Base-by-base conservation (phyloP, 2,113 vertebrate species). In the Anthoscopus minutus region DNA sequence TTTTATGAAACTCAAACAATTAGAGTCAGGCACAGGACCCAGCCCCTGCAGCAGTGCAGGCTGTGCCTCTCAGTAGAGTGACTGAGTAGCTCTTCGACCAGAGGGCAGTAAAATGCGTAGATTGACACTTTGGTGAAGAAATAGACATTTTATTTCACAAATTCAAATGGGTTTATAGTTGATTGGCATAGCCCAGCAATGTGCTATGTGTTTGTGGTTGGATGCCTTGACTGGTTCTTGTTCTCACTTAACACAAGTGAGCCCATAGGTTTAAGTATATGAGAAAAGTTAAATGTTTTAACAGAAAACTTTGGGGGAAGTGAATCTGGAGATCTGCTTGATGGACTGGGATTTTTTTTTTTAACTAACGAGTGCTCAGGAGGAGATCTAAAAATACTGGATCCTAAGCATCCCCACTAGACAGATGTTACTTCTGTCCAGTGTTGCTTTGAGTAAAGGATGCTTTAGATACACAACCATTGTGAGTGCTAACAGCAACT, bases 391-490 rank as follows among this genome's bases (percentile, higher is more conserved):
- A 79, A 71, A 86, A 37, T 47, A 16, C 37, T 58, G 6, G 57
- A 66, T 79, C 44, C 21, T 67, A 74, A 10, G 22, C 50, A 56
- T 54, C 50, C 47, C 57, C 30, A 24, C 17, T 48, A 44, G 58
- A 33, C 16, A 54, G 30, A 53, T 2, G 1, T 62, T 60, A 24
- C 15, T 53, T 16, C 25, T 85, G 45, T 5, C 27, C 61, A 5
- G 17, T 58, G 4, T 60, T 80, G 15, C 70, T 94, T 71, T 98
- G 96, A 90, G 96, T 44, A 98, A 98, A 98, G 97, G 97, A 82
- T 54, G 4, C 23, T 77, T 77, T 66, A 73, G 67, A 50, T 28
- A 38, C 4, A 4, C 11, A 2, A 25, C 65, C 11, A 21, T 5
- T 37, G 5, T 65, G 79, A 80, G 76, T 84, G 22, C 27, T 86